Percentiles rank a stretch among this genome's conserved stretches.
These are phyloP conservation scores for Henicopernis longicauda DNA, from an alignment of 2,113 vertebrate genomes.

Conservation along the genomic window DNA sequence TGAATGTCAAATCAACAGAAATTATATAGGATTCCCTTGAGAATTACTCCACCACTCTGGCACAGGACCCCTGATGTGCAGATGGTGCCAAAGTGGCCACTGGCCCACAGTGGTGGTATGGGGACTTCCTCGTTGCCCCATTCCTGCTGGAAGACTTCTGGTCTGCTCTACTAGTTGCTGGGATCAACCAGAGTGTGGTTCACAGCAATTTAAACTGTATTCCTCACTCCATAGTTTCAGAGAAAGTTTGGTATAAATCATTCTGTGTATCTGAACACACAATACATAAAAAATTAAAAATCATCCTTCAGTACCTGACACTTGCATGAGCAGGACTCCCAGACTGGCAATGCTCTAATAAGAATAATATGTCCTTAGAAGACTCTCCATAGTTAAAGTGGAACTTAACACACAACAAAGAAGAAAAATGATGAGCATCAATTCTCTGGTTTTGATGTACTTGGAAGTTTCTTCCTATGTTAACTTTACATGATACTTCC, in stretches of 20 bases:
- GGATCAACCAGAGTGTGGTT: background rate
- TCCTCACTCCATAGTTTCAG: background rate
- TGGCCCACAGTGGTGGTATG: background rate
- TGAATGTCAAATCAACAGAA: background rate
- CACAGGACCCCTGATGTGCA: background rate
- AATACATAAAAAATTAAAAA: background rate
- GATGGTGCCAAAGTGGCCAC: accelerated
- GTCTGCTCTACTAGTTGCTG: background rate
- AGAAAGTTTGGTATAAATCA: background rate
- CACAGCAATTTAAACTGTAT: background rate
- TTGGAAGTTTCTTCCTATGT: background rate
- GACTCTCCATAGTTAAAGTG: background rate
- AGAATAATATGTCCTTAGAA: background rate
- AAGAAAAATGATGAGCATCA: background rate
- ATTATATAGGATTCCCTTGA: background rate
- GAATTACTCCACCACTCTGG: background rate
- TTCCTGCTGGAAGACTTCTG: background rate
- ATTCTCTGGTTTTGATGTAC: background rate
- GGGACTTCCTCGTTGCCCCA: background rate
- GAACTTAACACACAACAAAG: background rate
- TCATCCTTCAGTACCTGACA: background rate
- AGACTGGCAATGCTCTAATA: background rate
- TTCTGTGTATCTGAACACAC: background rate
- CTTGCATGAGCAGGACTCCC: background rate
- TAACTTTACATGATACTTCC: background rate